Evolutionary conservation across 2,797 vertebrate genomes (phyloP), one percentile per base, ranked within the genome.

Genomic region (Falco cherrug): DNA sequence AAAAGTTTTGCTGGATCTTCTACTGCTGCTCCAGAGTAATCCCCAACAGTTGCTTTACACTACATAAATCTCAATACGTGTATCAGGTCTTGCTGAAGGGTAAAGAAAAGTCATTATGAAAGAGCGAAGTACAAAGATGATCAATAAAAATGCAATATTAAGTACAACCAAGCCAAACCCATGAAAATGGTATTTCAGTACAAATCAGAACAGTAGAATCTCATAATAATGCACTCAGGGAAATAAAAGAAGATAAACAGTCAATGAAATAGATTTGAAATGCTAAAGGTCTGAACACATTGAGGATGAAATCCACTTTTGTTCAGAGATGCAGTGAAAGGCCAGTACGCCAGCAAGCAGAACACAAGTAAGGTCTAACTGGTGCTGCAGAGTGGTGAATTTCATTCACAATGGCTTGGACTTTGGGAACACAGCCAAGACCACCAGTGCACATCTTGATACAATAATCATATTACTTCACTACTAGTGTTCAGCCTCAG

Each of bases 251-350:
- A 59, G 48, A 73, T 87, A 86, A 9, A 20, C 9, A 60, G 78
- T 87, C 77, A 75, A 80, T 82, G 70, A 92, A 95, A 96, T 80
- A 45, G 84, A 87, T 91, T 87, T 93, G n/a, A 90, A 92, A 92
- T 74, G 56, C 17, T 80, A 45, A 87, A 80, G 64, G 39, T 75
- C 84, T 92, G 78, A 89, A 75, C 10, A 68, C 22, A 35, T 8
- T 17, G 43, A n/a, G 37, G 24, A 69, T 84, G n/a, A 91, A 93
- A 93, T 81, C 33, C 24, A n/a, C 68, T 69, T 89, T 31, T 63
- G 28, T 41, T 33, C 47, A 67, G 31, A 93, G 31, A 54, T 88
- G 14, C 39, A 59, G 50, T 4, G 24, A 63, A 60, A 67, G 18
- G 48, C 18, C 1, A 4, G 16, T 26, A 22, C 0, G 4, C 31